phyloP scores from a whole-genome alignment of 2,113 vertebrate species.

The Rhagologus leucostigma region DNA sequence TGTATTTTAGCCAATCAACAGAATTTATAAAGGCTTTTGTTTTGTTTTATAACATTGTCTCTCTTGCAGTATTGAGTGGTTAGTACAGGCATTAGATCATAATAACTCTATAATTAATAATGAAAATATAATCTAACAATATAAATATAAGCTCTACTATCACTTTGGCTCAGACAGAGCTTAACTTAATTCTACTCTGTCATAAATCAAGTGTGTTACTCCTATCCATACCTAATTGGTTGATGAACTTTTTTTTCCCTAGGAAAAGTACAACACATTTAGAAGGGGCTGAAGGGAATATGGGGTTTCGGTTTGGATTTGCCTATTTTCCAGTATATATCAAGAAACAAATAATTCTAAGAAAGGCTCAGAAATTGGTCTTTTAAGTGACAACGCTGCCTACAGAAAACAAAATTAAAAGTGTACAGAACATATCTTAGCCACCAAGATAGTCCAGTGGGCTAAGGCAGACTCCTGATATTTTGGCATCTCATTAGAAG shows the following conservation, averaged over 20 bases:
- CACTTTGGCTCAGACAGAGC: neutral
- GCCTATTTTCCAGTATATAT: neutral
- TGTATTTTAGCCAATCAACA: conserved; percentile 2
- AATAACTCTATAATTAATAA: neutral
- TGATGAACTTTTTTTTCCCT: neutral
- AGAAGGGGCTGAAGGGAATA: neutral
- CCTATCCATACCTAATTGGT: neutral
- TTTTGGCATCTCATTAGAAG: neutral
- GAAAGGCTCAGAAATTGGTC: neutral
- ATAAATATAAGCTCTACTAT: neutral
- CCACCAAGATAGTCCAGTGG: neutral
- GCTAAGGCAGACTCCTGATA: neutral
- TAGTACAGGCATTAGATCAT: neutral
- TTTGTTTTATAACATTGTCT: neutral
- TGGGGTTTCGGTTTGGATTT: neutral
- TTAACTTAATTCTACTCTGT: neutral
- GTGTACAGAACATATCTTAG: neutral
- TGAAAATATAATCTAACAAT: neutral
- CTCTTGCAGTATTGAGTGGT: neutral
- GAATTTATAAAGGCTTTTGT: neutral
- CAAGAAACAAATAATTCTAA: neutral
- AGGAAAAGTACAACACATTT: neutral
- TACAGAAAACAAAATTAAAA: neutral
- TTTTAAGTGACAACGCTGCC: neutral
- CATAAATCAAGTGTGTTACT: neutral